These are phyloP conservation scores for Catonia carolina DNA, from an alignment of 2,888 invertebrate genomes.

Conservation along the genomic window DNA sequence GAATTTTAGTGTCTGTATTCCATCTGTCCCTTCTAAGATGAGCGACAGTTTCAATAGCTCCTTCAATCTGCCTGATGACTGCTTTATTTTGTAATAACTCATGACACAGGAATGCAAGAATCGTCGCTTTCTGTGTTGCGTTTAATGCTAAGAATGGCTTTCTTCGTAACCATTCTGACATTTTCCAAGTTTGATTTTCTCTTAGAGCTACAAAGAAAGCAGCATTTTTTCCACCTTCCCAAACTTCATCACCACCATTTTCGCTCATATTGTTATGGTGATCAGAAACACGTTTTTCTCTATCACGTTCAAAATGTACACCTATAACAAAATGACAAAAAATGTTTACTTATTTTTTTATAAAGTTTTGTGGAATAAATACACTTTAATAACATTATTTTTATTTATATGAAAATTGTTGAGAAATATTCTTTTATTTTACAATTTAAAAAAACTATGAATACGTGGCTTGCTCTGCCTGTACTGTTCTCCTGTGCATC, in stretches of 20 bases:
- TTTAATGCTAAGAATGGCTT: constrained; percentile 80
- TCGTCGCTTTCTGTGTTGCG: constrained; percentile 78
- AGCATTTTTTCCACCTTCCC: constrained; percentile 65
- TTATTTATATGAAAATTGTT: too few species aligned
- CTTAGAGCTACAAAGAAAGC: constrained; percentile 72
- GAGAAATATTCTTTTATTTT: too few species aligned
- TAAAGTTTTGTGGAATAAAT: too few species aligned
- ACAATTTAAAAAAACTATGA: too few species aligned
- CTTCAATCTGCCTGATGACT: constrained; percentile 83
- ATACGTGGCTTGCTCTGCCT: too few species aligned
- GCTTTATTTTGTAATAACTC: constrained; percentile 90
- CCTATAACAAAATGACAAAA: constrained; percentile 43
- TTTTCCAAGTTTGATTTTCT: constrained; percentile 68
- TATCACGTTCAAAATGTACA: constrained; percentile 72
- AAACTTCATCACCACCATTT: constrained; percentile 58
- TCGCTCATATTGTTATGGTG: constrained; percentile 57
- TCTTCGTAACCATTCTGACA: constrained; percentile 71
- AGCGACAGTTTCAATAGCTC: constrained; percentile 75
- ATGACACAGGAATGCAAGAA: constrained; percentile 87
- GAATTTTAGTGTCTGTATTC: constrained; percentile 34
- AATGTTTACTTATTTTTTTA: too few species aligned
- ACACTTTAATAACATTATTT: too few species aligned
- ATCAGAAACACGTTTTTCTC: constrained; percentile 72
- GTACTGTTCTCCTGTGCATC: too few species aligned
- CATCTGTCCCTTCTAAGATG: constrained; percentile 87